Base-by-base conservation (phyloP, 2,797 vertebrate species). In the Helicolenus hilgendorfi region DNA sequence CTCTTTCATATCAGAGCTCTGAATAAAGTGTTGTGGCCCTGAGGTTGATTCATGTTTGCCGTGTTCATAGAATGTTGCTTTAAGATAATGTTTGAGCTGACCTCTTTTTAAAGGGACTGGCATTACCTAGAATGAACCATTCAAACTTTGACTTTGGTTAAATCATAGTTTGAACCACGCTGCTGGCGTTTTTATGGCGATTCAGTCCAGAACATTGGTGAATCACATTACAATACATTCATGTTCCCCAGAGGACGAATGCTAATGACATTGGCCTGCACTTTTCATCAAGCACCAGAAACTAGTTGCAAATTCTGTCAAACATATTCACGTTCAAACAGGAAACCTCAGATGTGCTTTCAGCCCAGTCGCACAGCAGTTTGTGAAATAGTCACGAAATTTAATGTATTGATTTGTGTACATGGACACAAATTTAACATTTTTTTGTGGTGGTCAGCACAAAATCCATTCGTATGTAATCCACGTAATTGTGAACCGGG, bases 1-100 rank as follows among this genome's bases (percentile, higher is more conserved):
- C 85, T 68, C 58, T 80, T 87, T 85, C 29, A 41, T 82, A 79
- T 90, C 49, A 87, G 75, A 72, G 45, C 77, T 79, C 64, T 73
- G 87, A 88, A 92, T 89, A 71, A 88, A 88, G 80, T 85, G 90
- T 79, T 69, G 79, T 60, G 79, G 56, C 89, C 89, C 77, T 65
- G 56, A 89, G 87, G 79, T 60, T 53, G 79, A 85, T 87, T 86
- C 69, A 76, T 92, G 83, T 82, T 91, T 86, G 58, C 59, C 69
- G 76, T 86, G 71, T 84, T 92, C 68, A 45, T 53, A 55, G 22
- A 81, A 75, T 65, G 76, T 79, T 79, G 58, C 82, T 79, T 7
- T 31, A 36, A 89, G 63, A 85, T 87, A 72, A 87, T 73, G 59
- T 41, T 69, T 27, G 56, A 87, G 38, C 71, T 88, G 84, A 90